A percentile compares a stretch with the other conserved stretches of the same genome.
These are phyloP conservation scores for Gavialis gangeticus DNA, from an alignment of 2,113 vertebrate species.

Conservation along the genomic window DNA sequence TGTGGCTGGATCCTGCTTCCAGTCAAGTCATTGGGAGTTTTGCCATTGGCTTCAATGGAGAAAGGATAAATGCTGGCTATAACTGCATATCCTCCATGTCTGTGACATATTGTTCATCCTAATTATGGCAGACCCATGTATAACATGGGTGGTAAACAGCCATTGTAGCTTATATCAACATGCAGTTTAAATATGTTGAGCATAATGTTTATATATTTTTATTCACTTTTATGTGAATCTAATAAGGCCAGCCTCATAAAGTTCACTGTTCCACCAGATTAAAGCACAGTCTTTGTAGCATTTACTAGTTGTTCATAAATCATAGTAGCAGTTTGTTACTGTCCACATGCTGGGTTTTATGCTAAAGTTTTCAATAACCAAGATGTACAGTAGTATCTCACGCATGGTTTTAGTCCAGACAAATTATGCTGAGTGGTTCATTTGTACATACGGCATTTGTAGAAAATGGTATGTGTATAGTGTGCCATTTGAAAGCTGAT, in stretches of 20 bases:
- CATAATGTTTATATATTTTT: background rate
- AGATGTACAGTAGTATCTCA: background rate
- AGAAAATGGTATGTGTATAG: background rate
- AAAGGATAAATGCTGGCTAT: background rate
- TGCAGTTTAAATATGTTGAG: background rate
- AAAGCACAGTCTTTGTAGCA: background rate
- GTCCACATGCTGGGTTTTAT: background rate
- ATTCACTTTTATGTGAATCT: conserved; percentile 2
- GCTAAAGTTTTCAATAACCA: background rate
- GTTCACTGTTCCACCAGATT: conserved; percentile 26
- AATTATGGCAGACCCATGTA: background rate
- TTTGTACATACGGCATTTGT: background rate
- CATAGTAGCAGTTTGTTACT: background rate
- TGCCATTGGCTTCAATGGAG: background rate
- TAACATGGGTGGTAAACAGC: background rate
- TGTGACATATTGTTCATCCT: background rate
- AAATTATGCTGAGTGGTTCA: background rate
- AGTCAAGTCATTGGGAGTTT: background rate
- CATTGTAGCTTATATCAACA: background rate
- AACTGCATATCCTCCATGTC: background rate
- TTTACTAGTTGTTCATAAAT: conserved; percentile 27
- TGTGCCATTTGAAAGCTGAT: background rate
- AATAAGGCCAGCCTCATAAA: conserved; percentile 17
- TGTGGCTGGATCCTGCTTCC: background rate
- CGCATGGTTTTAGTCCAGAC: background rate